Conservation (phyloP, 2,797 vertebrate genomes). For the Sebastes ruberrimus region DNA sequence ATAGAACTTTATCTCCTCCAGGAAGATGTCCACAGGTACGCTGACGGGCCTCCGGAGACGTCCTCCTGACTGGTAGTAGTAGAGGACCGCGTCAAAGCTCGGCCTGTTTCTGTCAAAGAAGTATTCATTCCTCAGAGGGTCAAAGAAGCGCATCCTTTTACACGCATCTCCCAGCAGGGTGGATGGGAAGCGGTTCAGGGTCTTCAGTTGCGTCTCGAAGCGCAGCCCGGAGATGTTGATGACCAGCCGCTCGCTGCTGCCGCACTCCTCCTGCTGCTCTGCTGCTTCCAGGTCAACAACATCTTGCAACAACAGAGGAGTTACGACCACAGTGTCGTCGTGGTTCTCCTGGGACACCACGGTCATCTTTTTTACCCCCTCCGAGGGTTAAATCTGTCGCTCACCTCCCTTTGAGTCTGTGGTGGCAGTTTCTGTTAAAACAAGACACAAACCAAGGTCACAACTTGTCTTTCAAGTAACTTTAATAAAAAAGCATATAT, state of each 20-base stretch:
- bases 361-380: conserved; percentile 80
- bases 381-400: conserved; percentile 66
- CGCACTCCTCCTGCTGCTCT: conserved; percentile 83
- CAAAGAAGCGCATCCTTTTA: conserved; percentile 92
- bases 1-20: conserved; percentile 95
- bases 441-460: too few species aligned
- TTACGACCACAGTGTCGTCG: conserved; percentile 77
- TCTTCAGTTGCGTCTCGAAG: conserved; percentile 94
- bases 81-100: conserved; percentile 94
- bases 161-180: conserved; percentile 91
- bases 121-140: conserved; percentile 91
- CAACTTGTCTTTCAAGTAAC: too few species aligned
- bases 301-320: conserved; percentile 65
- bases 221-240: conserved; percentile 95
- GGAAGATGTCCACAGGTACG: conserved; percentile 93
- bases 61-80: conserved; percentile 95
- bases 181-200: conserved; percentile 90
- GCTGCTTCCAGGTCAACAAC: conserved; percentile 77
- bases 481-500: too few species aligned
- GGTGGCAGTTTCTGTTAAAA: too few species aligned
- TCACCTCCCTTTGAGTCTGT: conserved; percentile 64
- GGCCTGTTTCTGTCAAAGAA: conserved; percentile 95
- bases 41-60: conserved; percentile 90
- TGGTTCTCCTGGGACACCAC: conserved; percentile 83
- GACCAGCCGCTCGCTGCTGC: conserved; percentile 90